A percentile compares a stretch with the other conserved stretches of the same genome.
Conservation (phyloP, 2,797 vertebrate genomes). For the Erethizon dorsatum region DNA sequence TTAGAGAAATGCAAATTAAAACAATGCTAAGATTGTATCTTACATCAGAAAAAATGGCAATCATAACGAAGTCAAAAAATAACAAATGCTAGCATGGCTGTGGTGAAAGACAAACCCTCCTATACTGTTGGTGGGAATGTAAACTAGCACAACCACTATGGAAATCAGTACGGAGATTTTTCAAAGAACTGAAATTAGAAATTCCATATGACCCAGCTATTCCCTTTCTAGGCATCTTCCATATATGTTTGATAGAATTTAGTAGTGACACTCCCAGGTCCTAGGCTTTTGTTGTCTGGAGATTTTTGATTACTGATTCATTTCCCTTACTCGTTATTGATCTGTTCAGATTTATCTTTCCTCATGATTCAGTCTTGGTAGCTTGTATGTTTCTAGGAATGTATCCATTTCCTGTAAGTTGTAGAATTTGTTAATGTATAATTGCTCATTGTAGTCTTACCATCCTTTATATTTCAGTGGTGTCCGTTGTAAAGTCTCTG, state of each 20-base stretch:
- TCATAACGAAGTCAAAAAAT: neutral
- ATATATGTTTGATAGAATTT: neutral
- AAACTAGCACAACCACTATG: neutral
- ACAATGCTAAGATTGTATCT: neutral
- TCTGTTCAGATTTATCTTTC: neutral
- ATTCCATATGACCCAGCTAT: neutral
- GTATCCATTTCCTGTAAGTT: neutral
- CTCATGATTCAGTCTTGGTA: neutral
- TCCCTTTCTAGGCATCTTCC: neutral
- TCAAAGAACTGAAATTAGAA: neutral
- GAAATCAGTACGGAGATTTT: neutral
- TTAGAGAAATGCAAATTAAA: neutral
- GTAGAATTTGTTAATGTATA: neutral
- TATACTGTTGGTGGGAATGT: neutral
- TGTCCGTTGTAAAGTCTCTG: neutral
- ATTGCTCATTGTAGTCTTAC: neutral
- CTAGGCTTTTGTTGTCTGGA: neutral
- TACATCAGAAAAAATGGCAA: neutral
- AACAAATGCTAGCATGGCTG: neutral
- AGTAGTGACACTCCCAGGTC: neutral
- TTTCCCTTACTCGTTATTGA: neutral
- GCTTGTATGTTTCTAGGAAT: neutral
- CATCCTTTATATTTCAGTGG: neutral
- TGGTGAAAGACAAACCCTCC: neutral
- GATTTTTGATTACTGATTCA: neutral